These are phyloP conservation scores for Lophotis ruficrista DNA, from an alignment of 2,113 vertebrate species.

Conservation along the genomic window DNA sequence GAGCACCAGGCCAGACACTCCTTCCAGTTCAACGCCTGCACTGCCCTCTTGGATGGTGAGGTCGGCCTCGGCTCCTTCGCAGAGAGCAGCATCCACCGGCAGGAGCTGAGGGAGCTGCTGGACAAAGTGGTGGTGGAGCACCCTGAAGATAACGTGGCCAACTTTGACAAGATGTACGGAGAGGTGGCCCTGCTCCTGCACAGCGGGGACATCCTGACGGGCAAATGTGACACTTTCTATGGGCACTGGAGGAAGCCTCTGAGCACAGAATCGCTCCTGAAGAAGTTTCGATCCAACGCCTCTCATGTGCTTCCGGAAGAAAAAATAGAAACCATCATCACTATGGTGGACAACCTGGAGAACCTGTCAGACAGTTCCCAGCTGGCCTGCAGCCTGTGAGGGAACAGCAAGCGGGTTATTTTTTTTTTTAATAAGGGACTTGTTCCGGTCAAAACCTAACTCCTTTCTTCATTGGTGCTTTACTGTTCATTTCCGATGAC, in stretches of 20 bases:
- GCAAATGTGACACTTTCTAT: slow-evolving; percentile 87
- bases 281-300: slow-evolving; percentile 84
- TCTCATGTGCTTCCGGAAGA: slow-evolving; percentile 72
- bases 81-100: slow-evolving; percentile 65
- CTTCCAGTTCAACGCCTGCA: slow-evolving; percentile 88
- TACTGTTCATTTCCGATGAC: background rate
- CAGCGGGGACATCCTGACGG: slow-evolving; percentile 76
- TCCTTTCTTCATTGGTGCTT: slow-evolving; percentile 60
- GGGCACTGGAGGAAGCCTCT: slow-evolving; percentile 91
- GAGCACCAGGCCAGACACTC: slow-evolving; percentile 89
- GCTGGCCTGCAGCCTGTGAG: slow-evolving; percentile 76
- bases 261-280: slow-evolving; percentile 80
- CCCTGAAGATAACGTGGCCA: slow-evolving; percentile 83
- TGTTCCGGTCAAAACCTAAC: background rate
- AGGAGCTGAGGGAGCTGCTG: slow-evolving; percentile 79
- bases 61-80: slow-evolving; percentile 81
- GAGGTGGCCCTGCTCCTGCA: slow-evolving; percentile 82
- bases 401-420: background rate
- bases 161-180: slow-evolving; percentile 86
- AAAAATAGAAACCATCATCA: slow-evolving; percentile 75
- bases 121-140: slow-evolving; percentile 83
- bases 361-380: slow-evolving; percentile 65
- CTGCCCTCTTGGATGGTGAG: slow-evolving; percentile 83
- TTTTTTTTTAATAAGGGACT: background rate
- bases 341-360: slow-evolving; percentile 77